Evolutionary conservation across 2,113 vertebrate species (phyloP), one percentile per base, ranked within the genome.

Genomic region (Piliocolobus tephrosceles): DNA sequence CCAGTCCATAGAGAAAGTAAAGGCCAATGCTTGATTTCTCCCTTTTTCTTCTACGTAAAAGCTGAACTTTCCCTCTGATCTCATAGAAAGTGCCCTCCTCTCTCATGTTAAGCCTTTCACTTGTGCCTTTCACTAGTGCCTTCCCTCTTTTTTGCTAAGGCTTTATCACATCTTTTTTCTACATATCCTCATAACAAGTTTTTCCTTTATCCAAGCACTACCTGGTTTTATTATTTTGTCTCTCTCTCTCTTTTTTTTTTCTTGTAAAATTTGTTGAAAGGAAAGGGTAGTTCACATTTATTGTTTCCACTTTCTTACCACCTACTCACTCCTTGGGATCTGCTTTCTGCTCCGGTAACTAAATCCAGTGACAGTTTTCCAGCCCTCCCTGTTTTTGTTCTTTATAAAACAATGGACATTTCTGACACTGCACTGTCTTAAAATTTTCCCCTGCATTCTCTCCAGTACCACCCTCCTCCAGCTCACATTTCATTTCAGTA

Each of bases 41-140:
- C 25, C 78, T 8, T 50, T 55, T 88, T 14, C 8, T 45, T 91
- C 12, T 43, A 43, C 2, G 7, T 47, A 22, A 61, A 70, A 72
- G 13, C 6, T 32, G 23, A 17, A 4, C 23, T 83, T 61, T 38
- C 55, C 27, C 23, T 80, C 79, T 40, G 40, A 18, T 22, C 32
- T 38, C 55, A 30, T 4, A 40, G 40, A n/a, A 75, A 38, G 22
- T 6, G 6, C 0, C 55, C 17, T 22, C 9, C 0, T 43, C 1
- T n/a, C 1, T 8, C 16, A 1, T 3, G n/a, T 22, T 35, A 64
- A 75, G 14, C 0, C 10, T 90, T 81, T 73, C 38, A 35, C 4
- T 20, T 52, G 18, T 38, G 20, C 1, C 4, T 7, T 52, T 82
- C 23, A 40, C 11, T 8, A 18, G 8, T 12, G 4, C 12, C 2